Conservation (phyloP, 1,140 invertebrate species). For the Megalopta genalis region DNA sequence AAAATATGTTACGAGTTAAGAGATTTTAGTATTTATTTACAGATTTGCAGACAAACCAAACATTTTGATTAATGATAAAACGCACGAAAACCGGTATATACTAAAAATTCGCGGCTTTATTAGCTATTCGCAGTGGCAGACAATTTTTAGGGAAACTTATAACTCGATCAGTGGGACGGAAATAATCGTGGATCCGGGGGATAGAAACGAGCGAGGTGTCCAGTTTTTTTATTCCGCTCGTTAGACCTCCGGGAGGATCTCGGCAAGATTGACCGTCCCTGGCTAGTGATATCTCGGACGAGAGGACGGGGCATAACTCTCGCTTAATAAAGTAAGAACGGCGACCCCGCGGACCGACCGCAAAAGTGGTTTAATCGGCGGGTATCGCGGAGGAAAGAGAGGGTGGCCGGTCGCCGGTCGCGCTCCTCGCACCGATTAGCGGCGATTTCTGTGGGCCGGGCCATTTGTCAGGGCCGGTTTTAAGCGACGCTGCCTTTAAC, state of each 20-base stretch:
- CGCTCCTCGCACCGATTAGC: constrained; percentile 40
- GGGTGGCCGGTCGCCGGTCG: constrained; percentile 11
- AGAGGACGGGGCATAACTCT: constrained; percentile 18
- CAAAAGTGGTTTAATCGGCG: constrained; percentile 43
- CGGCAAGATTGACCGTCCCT: constrained; percentile 1
- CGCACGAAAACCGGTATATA: too few species aligned
- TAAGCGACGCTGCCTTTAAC: constrained; percentile 31
- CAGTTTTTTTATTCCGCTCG: neutral
- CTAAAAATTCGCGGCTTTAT: neutral
- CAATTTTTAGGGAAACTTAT: too few species aligned
- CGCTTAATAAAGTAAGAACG: constrained; percentile 53
- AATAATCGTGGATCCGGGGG: neutral
- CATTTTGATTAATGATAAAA: too few species aligned
- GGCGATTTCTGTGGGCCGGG: constrained; percentile 48
- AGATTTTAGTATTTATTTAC: too few species aligned
- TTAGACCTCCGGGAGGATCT: neutral
- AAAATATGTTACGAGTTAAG: too few species aligned
- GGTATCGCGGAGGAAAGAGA: neutral
- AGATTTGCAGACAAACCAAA: too few species aligned
- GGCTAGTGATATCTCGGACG: neutral
- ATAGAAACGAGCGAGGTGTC: neutral
- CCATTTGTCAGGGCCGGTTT: constrained; percentile 50
- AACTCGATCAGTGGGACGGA: too few species aligned
- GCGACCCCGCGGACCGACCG: constrained; percentile 1
- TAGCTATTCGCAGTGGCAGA: too few species aligned